Evolutionary conservation across 2,113 vertebrate genomes (phyloP).

Genomic region (Cichladusa arquata): DNA sequence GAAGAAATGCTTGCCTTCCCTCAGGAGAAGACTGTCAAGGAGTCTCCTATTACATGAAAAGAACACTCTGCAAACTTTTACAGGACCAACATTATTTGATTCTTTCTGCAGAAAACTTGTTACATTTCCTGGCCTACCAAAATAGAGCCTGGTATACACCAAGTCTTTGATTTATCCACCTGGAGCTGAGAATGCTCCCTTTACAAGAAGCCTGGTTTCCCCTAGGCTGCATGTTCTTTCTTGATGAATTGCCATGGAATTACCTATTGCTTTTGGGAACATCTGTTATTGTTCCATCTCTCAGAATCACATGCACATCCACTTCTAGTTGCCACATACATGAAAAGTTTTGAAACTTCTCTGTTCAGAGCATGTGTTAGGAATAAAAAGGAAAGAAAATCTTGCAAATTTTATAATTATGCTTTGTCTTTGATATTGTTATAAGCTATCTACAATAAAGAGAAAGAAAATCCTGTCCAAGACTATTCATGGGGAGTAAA

Average conservation of each 20-base stretch:
- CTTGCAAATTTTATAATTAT: neutral
- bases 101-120: neutral
- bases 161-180: conserved; percentile 41
- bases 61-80: neutral
- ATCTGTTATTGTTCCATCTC: conserved; percentile 8
- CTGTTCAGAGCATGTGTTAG: neutral
- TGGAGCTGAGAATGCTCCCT: conserved; percentile 13
- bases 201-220: conserved; percentile 49
- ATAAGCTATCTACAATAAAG: neutral
- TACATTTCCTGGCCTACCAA: conserved; percentile 13
- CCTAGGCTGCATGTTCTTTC: neutral
- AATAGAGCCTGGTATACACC: neutral
- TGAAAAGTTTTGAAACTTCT: neutral
- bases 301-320: neutral
- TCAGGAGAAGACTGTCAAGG: neutral
- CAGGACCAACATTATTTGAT: neutral
- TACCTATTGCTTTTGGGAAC: conserved; percentile 42
- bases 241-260: conserved; percentile 19
- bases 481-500: neutral
- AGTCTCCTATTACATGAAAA: neutral
- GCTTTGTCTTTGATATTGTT: neutral
- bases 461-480: neutral
- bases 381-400: neutral
- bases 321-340: neutral
- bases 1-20: neutral